Evolutionary conservation across 30 jellyfish, hydroid and myxozoan genomes (phyloP), one percentile per base, ranked within the genome.

Genomic region (Hydractinia symbiolongicarpus): DNA sequence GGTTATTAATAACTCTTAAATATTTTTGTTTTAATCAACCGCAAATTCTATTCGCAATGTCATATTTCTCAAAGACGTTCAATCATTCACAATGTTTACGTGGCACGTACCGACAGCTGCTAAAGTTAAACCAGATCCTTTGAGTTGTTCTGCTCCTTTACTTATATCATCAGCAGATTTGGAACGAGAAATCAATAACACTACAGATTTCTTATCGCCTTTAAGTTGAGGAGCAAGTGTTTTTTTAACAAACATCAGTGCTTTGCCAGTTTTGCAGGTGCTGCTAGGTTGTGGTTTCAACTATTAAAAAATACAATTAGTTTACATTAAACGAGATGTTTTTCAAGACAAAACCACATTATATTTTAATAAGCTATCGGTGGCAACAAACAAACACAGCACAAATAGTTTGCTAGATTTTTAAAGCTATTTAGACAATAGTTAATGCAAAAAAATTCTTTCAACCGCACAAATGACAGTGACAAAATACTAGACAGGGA

Each of bases 141-240:
- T 93, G 73, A 93, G 83, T 72, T 93, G 96, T 79, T 93, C 98
- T 6, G 93, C 95, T 8, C 93, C 96, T 79, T 88, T 87, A 40
- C 84, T 75, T 19, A 93, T 89, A 76, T 93, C 98, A 61, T 93
- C 98, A 6, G 83, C 72, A 30, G 96, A 88, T 67, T 85, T 88
- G 49, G 90, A 7, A 72, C 93, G 68, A 15, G 98, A 81, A 8
- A 93, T 80, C 54, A 93, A 84, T 52, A 93, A 81, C 88, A 87
- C 80, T 1, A 83, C 83, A 6, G 66, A 52, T 50, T 54, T 83
- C 53, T 83, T 93, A 54, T 80, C 94, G 54, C 61, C 76, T 68
- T 72, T 57, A 53, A 83, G 50, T 68, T 70, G 77, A 4, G 90
- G 79, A 40, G 83, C 75, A 78, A 86, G 77, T 51, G 86, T 82